Conservation (phyloP, 2,113 vertebrate species). For the Falcunculus frontatus region DNA sequence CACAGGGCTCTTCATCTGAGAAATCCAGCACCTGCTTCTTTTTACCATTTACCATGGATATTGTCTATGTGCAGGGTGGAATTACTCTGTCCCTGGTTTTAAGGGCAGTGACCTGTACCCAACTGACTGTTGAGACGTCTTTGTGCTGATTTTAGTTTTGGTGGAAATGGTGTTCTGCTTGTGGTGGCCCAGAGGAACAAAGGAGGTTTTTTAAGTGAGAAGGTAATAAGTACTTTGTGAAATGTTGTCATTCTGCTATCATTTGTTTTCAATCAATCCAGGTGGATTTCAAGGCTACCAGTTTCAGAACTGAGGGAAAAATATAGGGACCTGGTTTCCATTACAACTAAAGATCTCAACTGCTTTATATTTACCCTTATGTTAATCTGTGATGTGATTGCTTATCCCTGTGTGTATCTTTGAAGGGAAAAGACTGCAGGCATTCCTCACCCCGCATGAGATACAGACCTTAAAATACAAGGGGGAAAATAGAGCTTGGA, state of each 20-base stretch:
- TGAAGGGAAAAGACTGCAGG: not conserved
- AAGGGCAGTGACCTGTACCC: not conserved
- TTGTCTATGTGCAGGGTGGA: not conserved
- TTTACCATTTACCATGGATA: not conserved
- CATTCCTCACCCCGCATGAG: not conserved
- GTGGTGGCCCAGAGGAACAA: not conserved
- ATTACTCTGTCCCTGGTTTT: not conserved
- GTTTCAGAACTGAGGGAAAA: not conserved
- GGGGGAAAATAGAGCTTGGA: not conserved
- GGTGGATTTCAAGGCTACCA: not conserved
- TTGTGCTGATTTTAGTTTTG: not conserved
- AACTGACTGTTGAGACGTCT: not conserved
- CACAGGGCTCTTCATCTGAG: not conserved
- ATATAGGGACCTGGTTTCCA: not conserved
- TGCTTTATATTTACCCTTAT: not conserved
- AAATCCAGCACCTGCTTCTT: not conserved
- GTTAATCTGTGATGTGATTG: not conserved
- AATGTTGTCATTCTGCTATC: not conserved
- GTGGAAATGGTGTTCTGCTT: not conserved
- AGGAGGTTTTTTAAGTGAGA: not conserved
- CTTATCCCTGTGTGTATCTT: not conserved
- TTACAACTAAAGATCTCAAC: not conserved
- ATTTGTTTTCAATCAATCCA: not conserved
- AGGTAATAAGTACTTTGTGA: not conserved
- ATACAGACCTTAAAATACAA: not conserved